Evolutionary conservation across 92 coral and sea anemone genomes (phyloP).

Genomic region (Siderastrea radians): DNA sequence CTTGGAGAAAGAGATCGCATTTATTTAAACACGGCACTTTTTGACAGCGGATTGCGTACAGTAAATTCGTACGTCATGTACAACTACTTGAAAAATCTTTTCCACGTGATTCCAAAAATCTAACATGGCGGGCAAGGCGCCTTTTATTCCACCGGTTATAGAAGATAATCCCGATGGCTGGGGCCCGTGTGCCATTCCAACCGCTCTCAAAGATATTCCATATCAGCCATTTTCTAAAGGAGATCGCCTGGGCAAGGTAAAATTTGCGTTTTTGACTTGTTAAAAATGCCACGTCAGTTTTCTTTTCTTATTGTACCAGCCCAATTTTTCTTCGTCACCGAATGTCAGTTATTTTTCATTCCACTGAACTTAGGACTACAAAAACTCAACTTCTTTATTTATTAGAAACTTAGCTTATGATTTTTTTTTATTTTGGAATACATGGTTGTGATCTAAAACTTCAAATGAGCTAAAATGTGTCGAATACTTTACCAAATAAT

Average conservation of each 20-base stretch:
- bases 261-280: neutral
- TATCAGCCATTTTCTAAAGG: slow-evolving; percentile 99
- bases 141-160: slow-evolving; percentile 93
- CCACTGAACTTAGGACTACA: neutral
- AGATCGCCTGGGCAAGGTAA: slow-evolving; percentile 98
- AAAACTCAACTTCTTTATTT: too few species aligned
- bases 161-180: slow-evolving; percentile 99
- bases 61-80: neutral
- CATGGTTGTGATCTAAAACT: too few species aligned
- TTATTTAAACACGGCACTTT: neutral
- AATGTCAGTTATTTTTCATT: neutral
- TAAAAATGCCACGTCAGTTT: slow-evolving; percentile 28
- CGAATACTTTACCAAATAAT: too few species aligned
- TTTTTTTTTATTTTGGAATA: too few species aligned
- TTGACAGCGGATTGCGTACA: slow-evolving; percentile 13
- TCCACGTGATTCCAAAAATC: slow-evolving; percentile 37
- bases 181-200: slow-evolving; percentile 99
- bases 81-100: too few species aligned
- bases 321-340: neutral
- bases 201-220: slow-evolving; percentile 97
- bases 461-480: too few species aligned
- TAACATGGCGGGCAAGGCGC: slow-evolving; percentile 82
- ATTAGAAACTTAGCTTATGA: too few species aligned
- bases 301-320: neutral
- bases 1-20: neutral